phyloP scores from a whole-genome alignment of 2,888 invertebrate species.

The Drosophila bunnanda region DNA sequence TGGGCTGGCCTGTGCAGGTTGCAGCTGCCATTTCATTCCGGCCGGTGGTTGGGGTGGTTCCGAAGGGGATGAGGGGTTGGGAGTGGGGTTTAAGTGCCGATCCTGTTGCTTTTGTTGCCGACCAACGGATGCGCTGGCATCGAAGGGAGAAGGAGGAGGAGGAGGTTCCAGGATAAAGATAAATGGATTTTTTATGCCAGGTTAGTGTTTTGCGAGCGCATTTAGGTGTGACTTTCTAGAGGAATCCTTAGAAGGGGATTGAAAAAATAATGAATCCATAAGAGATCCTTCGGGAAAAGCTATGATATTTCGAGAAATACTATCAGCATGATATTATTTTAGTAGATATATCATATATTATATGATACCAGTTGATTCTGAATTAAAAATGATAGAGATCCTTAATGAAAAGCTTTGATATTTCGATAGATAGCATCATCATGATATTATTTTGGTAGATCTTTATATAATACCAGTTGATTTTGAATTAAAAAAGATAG shows the following conservation, averaged over 20 bases:
- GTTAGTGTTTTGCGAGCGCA: not conserved
- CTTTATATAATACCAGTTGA: not conserved
- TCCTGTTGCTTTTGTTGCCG: conserved; percentile 61
- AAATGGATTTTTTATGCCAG: conserved; percentile 28
- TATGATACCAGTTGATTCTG: not conserved
- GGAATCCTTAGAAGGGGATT: not conserved
- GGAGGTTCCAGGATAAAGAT: conserved; percentile 38
- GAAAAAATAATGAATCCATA: not conserved
- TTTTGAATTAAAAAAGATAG: not conserved
- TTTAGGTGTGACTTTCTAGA: conserved; percentile 38
- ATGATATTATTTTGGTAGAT: not conserved
- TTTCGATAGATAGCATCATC: not conserved
- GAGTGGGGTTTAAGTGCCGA: conserved; percentile 44
- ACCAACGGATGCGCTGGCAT: conserved; percentile 36
- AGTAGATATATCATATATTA: too few relatives aligned
- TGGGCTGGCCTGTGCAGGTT: conserved; percentile 57
- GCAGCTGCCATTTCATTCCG: conserved; percentile 64
- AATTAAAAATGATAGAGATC: not conserved
- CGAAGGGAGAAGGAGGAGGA: not conserved
- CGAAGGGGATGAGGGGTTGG: conserved; percentile 22
- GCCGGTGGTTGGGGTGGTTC: conserved; percentile 33
- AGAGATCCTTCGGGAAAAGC: not conserved
- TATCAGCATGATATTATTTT: not conserved
- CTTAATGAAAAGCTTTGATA: not conserved
- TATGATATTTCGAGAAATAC: not conserved